Percentiles rank a stretch among this genome's conserved stretches.
Evolutionary conservation across 2,113 vertebrate genomes (phyloP).

Genomic region (Sylvilagus bachmani): DNA sequence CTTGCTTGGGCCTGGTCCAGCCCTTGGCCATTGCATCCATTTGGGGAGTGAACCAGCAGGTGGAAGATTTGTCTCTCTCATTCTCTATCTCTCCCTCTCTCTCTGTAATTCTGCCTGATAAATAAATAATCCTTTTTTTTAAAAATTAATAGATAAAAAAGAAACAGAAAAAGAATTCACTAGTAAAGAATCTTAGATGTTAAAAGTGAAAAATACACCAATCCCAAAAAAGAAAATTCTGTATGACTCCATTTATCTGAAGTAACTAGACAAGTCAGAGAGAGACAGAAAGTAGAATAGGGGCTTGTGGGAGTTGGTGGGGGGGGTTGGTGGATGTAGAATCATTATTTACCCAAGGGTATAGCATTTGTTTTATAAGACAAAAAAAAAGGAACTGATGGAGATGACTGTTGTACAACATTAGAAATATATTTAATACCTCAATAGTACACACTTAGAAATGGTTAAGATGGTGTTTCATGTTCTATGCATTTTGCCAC

Average conservation of each 20-base stretch:
- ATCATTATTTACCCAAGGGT: background rate
- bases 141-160: no score
- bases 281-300: background rate
- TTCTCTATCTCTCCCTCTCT: no score
- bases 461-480: background rate
- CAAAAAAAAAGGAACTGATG: background rate
- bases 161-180: no score
- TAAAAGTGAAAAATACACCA: background rate
- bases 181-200: no score
- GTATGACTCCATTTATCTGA: background rate
- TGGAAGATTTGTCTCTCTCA: no score
- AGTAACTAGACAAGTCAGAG: background rate
- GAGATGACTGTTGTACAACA: background rate
- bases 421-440: background rate
- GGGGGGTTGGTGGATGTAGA: background rate
- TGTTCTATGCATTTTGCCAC: background rate
- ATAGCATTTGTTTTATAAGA: background rate
- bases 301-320: background rate
- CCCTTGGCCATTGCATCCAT: no score
- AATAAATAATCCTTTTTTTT: no score
- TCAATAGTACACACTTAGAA: background rate
- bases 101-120: no score
- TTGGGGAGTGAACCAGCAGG: no score
- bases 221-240: background rate
- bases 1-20: no score